phyloP scores from a whole-genome alignment of 2,888 invertebrate genomes.

The Antitype chi region DNA sequence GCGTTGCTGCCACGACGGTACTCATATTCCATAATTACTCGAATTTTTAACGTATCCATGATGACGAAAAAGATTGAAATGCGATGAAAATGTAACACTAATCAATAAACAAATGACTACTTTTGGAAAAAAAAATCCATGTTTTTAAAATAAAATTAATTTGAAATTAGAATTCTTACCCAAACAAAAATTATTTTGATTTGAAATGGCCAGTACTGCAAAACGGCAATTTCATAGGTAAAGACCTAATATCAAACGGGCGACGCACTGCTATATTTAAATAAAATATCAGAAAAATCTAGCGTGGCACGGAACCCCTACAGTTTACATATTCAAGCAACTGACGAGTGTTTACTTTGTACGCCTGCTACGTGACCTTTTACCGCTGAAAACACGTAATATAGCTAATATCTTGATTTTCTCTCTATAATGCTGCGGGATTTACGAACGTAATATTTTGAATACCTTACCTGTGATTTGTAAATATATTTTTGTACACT shows the following conservation, averaged over 20 bases:
- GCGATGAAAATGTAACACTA: no score
- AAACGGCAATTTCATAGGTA: no score
- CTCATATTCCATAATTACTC: no score
- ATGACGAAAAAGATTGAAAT: no score
- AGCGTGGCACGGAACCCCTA: conserved; percentile 11
- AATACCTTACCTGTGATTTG: conserved; percentile 2
- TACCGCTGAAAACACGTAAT: conserved; percentile 21
- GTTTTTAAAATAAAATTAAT: no score
- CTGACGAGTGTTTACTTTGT: conserved; percentile 21
- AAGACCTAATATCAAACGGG: not conserved
- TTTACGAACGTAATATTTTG: not conserved
- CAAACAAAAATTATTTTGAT: no score
- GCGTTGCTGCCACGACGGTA: no score
- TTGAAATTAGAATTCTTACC: no score
- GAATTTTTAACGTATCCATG: no score
- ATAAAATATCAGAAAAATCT: not conserved
- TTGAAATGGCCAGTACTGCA: no score
- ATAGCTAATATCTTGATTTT: conserved; percentile 44
- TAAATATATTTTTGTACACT: not conserved
- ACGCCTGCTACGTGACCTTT: conserved; percentile 19
- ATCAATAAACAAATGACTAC: no score
- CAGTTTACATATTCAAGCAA: conserved; percentile 24
- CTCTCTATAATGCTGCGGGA: conserved; percentile 8
- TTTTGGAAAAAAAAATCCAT: no score
- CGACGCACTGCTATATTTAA: not conserved